A percentile compares a stretch with the other conserved stretches of the same genome.
These are phyloP conservation scores for Thalassarche chlororhynchos DNA, from an alignment of 2,113 vertebrate species.

Conservation along the genomic window DNA sequence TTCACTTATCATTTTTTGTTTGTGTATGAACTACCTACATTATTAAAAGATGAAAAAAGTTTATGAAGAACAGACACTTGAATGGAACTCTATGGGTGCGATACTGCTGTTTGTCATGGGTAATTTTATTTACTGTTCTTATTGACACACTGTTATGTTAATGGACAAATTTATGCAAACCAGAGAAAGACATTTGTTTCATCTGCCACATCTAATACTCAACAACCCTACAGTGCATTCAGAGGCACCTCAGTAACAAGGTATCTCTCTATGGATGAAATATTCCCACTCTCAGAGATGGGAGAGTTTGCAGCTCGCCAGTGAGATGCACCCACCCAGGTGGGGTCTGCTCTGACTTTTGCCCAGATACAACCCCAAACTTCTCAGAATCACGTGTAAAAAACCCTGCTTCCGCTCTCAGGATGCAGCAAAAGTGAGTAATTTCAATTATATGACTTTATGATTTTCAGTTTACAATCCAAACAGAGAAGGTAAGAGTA, in stretches of 20 bases:
- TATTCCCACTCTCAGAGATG: neutral
- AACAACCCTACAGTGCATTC: neutral
- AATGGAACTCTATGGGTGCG: accelerated
- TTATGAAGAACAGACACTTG: neutral
- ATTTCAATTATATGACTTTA: neutral
- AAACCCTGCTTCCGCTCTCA: neutral
- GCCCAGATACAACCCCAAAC: neutral
- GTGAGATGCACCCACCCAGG: neutral
- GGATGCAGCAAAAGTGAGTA: neutral
- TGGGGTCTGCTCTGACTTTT: neutral
- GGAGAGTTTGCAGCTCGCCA: neutral
- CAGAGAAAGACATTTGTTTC: neutral
- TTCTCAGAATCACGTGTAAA: neutral
- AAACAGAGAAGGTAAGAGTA: neutral
- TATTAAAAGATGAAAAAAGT: neutral
- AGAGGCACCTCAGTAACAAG: neutral
- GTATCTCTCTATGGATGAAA: neutral
- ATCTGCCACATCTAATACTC: neutral
- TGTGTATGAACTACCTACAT: neutral
- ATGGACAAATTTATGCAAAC: neutral
- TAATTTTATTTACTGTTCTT: neutral
- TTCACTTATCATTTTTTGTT: neutral
- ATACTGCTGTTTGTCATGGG: neutral
- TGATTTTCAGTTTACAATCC: neutral
- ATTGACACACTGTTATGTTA: neutral